Evolutionary conservation across 2,888 invertebrate genomes (phyloP), one percentile per base, ranked within the genome.

Genomic region (Caenorhabditis virilis): DNA sequence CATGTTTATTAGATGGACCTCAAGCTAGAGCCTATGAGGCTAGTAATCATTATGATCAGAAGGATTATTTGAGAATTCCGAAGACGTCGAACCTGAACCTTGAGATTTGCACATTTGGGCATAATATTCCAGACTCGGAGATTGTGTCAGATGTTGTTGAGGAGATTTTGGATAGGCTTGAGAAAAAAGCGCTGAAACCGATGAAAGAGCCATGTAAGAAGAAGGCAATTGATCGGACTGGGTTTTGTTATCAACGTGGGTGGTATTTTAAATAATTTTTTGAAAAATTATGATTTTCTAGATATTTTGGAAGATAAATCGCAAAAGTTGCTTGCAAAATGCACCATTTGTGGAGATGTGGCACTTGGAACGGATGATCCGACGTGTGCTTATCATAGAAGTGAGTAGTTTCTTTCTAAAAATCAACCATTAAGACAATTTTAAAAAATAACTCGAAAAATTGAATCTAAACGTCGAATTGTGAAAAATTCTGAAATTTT

Each of bases 201-300:
- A 36, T 36, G 5, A 36, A 61, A 18, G 42, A 36, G 5, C 51
- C 46, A 13, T 63, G 62, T 48, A 5, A 16, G 4, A 45, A 45
- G 2, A 20, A 53, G 2, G 49, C 62, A 0, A 23, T 63, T n/a
- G 47, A 20, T 2, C 2, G 33, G n/a, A 38, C 27, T 13, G 41
- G 36, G 9, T 59, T 55, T 39, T 65, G 65, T 45, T 33, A 43
- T 23, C 43, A 59, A 2, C 65, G 64, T 64, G 3, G 38, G 64
- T 48, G 1, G 5, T 5, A 13, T 15, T 7, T 16, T 15, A 42
- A n/a, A 36, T 15, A 22, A 16, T 36, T 20, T 5, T 11, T 23
- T 13, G 4, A 35, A 46, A 22, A 30, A 16, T 22, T 16, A 5
- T 9, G 3, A 1, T 33, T 47, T 45, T 45, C 13, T 56, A 64